These are phyloP conservation scores for Podiceps cristatus DNA, from an alignment of 2,113 vertebrate genomes.

Conservation along the genomic window DNA sequence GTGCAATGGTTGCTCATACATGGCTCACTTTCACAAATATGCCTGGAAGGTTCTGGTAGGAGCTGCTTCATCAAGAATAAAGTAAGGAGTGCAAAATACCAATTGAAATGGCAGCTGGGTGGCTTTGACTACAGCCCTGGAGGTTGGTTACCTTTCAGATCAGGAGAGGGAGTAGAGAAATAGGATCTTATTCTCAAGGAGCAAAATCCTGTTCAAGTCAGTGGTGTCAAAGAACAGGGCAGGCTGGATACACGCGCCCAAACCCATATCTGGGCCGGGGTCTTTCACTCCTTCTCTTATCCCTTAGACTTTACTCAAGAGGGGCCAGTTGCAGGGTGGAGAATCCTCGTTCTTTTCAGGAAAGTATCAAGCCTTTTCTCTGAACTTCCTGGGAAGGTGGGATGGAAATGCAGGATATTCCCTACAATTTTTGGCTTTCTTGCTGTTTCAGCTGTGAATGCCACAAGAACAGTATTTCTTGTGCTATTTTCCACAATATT, in stretches of 20 bases:
- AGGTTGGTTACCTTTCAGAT: neutral
- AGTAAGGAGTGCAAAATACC: neutral
- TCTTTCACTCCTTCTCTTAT: neutral
- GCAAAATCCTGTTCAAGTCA: neutral
- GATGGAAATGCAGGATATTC: neutral
- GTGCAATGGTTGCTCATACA: fast-evolving
- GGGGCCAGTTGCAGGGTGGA: neutral
- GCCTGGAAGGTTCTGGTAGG: neutral
- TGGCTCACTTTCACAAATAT: neutral
- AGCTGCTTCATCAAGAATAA: neutral
- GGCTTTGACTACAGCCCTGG: neutral
- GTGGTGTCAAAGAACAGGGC: neutral
- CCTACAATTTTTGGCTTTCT: neutral
- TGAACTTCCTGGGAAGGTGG: neutral
- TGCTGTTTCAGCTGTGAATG: neutral
- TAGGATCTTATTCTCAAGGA: neutral
- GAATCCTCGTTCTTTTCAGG: neutral
- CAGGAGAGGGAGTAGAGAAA: neutral
- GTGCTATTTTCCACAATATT: neutral
- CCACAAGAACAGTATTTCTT: neutral
- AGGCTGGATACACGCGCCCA: neutral
- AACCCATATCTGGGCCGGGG: neutral
- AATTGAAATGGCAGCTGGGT: neutral
- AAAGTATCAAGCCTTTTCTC: neutral
- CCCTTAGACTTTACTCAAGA: neutral